Conservation (phyloP, 2,113 vertebrate genomes). For the Hiodon tergisus region DNA sequence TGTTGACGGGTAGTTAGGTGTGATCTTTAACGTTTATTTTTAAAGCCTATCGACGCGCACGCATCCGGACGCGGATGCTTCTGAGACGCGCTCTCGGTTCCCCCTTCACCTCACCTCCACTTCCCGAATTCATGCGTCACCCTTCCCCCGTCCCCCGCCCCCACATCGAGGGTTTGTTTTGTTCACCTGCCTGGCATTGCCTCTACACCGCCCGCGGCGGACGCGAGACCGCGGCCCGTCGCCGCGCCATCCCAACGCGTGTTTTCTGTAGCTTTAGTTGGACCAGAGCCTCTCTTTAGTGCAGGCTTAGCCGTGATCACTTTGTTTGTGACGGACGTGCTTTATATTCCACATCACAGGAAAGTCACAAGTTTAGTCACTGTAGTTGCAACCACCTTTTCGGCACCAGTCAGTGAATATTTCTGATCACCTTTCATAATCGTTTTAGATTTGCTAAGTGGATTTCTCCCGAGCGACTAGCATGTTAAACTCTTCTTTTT, state of each 20-base stretch:
- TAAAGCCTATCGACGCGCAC: no score
- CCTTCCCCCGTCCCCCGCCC: not conserved
- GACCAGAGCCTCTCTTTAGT: not conserved
- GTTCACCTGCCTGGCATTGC: not conserved
- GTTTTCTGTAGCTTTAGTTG: not conserved
- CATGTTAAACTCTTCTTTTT: no score
- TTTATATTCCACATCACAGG: no score
- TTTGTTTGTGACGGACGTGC: no score
- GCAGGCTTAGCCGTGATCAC: no score
- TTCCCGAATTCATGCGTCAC: not conserved
- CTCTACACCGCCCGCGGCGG: not conserved
- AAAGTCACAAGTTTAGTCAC: no score
- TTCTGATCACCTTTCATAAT: no score
- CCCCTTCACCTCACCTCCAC: slow-evolving; percentile 7
- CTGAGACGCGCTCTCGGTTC: slow-evolving; percentile 21
- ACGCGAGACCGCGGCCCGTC: not conserved
- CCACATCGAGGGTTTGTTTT: not conserved
- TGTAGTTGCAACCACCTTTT: no score
- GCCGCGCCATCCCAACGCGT: not conserved
- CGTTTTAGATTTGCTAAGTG: no score
- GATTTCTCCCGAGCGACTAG: no score
- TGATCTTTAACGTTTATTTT: not conserved
- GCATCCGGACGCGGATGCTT: slow-evolving; percentile 3
- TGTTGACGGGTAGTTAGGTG: not conserved
- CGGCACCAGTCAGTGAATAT: no score